Evolutionary conservation across 2,888 invertebrate genomes (phyloP).

Genomic region (Drosophila rellima): DNA sequence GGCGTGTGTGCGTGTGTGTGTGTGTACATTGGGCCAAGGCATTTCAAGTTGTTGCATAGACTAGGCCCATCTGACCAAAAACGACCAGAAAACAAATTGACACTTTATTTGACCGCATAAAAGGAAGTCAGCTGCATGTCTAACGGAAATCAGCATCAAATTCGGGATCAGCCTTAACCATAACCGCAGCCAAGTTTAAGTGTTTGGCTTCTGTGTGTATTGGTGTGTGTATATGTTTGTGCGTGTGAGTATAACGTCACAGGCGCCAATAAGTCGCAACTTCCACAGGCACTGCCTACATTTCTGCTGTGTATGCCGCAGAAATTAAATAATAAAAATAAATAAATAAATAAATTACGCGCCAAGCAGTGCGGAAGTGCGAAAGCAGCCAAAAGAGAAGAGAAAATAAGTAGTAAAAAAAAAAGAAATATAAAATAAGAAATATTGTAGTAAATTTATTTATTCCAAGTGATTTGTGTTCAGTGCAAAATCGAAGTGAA

Average conservation of each 20-base stretch:
- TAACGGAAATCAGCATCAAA: conserved; percentile 38
- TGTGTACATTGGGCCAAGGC: conserved; percentile 30
- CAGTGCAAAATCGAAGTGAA: conserved; percentile 52
- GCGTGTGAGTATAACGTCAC: conserved; percentile 37
- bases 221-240: conserved; percentile 12
- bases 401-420: conserved; percentile 18
- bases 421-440: conserved; percentile 8
- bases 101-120: conserved; percentile 42
- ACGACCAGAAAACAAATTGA: conserved; percentile 49
- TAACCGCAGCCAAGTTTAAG: conserved; percentile 53
- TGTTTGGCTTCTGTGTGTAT: conserved; percentile 30
- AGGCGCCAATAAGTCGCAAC: conserved; percentile 54
- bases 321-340: conserved; percentile 36
- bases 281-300: conserved; percentile 49
- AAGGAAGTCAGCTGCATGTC: conserved; percentile 25
- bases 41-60: conserved; percentile 62
- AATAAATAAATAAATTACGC: conserved; percentile 39
- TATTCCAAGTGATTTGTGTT: conserved; percentile 28
- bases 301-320: conserved; percentile 30
- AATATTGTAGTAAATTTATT: conserved; percentile 49
- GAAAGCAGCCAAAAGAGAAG: conserved; percentile 3
- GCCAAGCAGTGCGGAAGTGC: conserved; percentile 19
- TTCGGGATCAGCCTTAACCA: conserved; percentile 1
- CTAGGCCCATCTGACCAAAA: conserved; percentile 44
- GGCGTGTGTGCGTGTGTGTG: conserved; percentile 19